Evolutionary conservation across 2,797 vertebrate species (phyloP).

Genomic region (Scyliorhinus canicula): DNA sequence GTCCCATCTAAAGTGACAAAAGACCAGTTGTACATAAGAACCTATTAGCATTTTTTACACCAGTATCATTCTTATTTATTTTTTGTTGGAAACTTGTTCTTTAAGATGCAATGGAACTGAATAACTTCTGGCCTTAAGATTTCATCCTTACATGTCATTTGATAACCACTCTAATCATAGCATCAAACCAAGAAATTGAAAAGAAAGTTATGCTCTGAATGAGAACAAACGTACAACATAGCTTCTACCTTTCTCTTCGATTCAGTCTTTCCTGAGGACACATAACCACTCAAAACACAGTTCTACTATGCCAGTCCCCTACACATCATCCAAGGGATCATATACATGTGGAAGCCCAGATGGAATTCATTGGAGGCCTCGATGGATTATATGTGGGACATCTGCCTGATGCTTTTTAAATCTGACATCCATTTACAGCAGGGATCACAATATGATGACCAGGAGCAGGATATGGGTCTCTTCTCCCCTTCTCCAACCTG

Average conservation of each 20-base stretch:
- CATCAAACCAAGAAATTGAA: neutral
- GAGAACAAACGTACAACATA: neutral
- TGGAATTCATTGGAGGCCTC: no score
- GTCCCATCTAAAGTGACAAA: conserved; percentile 46
- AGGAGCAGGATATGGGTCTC: neutral
- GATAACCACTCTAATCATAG: neutral
- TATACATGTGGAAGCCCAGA: neutral
- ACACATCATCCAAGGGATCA: neutral
- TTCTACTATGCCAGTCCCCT: neutral
- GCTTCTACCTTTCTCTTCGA: neutral
- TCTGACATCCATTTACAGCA: neutral
- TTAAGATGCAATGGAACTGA: neutral
- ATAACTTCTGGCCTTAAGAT: neutral
- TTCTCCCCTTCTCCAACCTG: neutral
- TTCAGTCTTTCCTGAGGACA: neutral
- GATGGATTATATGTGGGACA: no score
- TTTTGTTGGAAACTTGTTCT: neutral
- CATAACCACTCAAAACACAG: neutral
- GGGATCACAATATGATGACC: neutral
- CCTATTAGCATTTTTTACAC: neutral
- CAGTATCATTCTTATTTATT: neutral
- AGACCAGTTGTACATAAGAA: conserved; percentile 38
- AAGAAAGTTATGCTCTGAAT: neutral
- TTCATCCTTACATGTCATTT: neutral
- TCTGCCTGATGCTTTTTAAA: neutral